Conservation (phyloP, 2,888 invertebrate genomes). For the Nematopogon swammerdamellus region DNA sequence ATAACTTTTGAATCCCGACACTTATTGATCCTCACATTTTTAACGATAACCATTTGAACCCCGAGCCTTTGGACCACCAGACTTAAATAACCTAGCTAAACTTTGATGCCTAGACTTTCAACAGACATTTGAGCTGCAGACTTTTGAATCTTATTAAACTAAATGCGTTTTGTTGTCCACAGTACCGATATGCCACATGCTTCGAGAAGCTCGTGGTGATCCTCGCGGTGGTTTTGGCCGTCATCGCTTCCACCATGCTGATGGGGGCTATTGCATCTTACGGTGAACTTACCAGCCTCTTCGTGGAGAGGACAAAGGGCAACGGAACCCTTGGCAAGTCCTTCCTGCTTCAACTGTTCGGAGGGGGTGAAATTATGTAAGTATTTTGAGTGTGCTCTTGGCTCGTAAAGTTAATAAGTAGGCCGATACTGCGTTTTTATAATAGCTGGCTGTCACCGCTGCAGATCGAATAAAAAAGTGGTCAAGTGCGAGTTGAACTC, state of each 20-base stretch:
- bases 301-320: conserved; percentile 48
- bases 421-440: background rate
- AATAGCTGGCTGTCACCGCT: background rate
- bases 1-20: no score
- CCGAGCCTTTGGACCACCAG: no score
- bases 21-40: no score
- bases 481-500: no score
- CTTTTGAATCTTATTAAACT: no score
- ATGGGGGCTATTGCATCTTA: conserved; percentile 59
- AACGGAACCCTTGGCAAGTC: conserved; percentile 33
- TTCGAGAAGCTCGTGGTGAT: conserved; percentile 23
- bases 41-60: no score
- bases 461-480: no score
- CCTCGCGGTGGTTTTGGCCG: conserved; percentile 21
- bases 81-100: no score
- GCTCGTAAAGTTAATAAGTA: no score
- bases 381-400: conserved; percentile 14
- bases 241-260: conserved; percentile 29
- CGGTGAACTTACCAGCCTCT: conserved; percentile 59
- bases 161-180: conserved; percentile 8
- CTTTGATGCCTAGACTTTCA: no score
- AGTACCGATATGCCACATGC: conserved; percentile 44
- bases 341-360: conserved; percentile 39
- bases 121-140: no score
- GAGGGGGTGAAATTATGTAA: conserved; percentile 52